Evolutionary conservation across 2,888 invertebrate species (phyloP).

Genomic region (Ceraclea dissimilis): DNA sequence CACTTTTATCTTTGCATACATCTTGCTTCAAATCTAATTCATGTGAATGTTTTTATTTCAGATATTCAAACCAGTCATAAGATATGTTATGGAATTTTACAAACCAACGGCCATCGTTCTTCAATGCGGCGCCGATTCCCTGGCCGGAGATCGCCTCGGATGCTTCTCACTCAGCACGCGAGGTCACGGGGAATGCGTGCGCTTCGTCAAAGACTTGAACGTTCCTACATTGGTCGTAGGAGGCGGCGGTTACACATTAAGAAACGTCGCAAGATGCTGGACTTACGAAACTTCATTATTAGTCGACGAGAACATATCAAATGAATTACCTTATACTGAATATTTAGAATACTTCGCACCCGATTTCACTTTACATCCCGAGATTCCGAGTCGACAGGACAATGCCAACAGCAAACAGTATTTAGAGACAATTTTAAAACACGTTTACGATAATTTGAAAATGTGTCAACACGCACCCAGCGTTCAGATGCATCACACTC

Average conservation of each 20-base stretch:
- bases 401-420: slow-evolving; percentile 96
- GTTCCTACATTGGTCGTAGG: slow-evolving; percentile 87
- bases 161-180: slow-evolving; percentile 93
- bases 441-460: slow-evolving; percentile 87
- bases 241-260: slow-evolving; percentile 79
- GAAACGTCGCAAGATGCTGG: slow-evolving; percentile 98
- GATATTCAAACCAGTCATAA: slow-evolving; percentile 91
- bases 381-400: slow-evolving; percentile 75
- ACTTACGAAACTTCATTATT: slow-evolving; percentile 95
- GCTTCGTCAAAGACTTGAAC: slow-evolving; percentile 87
- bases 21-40: too few species aligned
- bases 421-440: slow-evolving; percentile 81
- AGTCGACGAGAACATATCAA: slow-evolving; percentile 86
- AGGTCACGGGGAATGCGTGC: slow-evolving; percentile 97
- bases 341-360: slow-evolving; percentile 97
- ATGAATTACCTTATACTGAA: slow-evolving; percentile 92
- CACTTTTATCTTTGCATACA: too few species aligned
- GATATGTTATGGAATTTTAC: slow-evolving; percentile 92
- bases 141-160: slow-evolving; percentile 90
- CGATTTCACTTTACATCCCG: slow-evolving; percentile 93
- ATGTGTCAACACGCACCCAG: slow-evolving; percentile 90
- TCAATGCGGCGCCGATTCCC: slow-evolving; percentile 96
- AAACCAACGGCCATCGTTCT: slow-evolving; percentile 94
- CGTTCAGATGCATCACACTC: slow-evolving; percentile 96
- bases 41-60: slow-evolving; percentile 41